phyloP scores from a whole-genome alignment of 2,797 vertebrate genomes.

The Notolepis coatsorum region DNA sequence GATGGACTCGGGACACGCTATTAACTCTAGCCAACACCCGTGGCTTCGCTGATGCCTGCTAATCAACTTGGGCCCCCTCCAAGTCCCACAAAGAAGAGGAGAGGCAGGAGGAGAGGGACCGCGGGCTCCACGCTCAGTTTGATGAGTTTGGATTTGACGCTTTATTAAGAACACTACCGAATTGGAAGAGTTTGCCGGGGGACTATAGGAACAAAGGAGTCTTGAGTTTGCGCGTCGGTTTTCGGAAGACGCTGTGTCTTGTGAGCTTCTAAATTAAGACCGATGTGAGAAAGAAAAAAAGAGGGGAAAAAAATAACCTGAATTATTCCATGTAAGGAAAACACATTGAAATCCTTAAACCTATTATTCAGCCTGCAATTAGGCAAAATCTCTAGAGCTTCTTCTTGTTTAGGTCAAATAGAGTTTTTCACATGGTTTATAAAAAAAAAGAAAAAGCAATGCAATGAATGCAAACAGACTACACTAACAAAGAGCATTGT shows the following conservation, averaged over 20 bases:
- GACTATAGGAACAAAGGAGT: neutral
- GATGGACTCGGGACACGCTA: slow-evolving; percentile 56
- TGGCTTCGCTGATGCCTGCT: slow-evolving; percentile 39
- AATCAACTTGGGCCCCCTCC: slow-evolving; percentile 51
- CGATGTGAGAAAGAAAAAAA: neutral
- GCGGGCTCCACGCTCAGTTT: no score
- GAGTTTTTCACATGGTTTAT: slow-evolving; percentile 26
- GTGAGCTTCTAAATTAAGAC: neutral
- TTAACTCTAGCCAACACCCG: slow-evolving; percentile 51
- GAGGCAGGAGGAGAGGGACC: neutral
- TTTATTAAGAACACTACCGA: no score
- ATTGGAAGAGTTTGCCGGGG: neutral
- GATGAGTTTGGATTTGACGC: no score
- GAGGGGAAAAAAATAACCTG: neutral
- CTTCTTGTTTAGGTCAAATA: slow-evolving; percentile 47
- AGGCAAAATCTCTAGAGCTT: slow-evolving; percentile 47
- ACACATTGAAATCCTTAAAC: slow-evolving; percentile 32
- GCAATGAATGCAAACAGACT: slow-evolving; percentile 37
- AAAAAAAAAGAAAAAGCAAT: slow-evolving; percentile 11
- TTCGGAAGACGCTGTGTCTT: neutral
- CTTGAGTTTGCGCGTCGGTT: neutral
- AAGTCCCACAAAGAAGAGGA: neutral
- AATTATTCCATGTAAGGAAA: slow-evolving; percentile 10
- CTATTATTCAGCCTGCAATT: slow-evolving; percentile 51
- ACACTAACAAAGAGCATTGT: neutral